Evolutionary conservation across 2,888 invertebrate species (phyloP).

Genomic region (Leptinotarsa juncta): DNA sequence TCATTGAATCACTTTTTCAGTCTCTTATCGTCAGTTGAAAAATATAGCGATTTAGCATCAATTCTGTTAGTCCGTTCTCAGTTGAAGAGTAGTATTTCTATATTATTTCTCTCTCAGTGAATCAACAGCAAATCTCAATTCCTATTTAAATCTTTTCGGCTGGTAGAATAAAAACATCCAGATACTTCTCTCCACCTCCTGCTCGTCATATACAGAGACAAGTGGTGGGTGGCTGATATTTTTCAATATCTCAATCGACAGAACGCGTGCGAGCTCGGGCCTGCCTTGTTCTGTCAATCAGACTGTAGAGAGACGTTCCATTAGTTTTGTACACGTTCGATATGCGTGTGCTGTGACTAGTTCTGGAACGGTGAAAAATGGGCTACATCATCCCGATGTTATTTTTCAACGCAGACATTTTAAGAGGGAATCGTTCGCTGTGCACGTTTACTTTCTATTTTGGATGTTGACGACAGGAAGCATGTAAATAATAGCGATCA

Average conservation of each 20-base stretch:
- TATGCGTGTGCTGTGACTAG: not conserved
- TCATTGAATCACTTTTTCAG: no score
- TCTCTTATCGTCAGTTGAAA: no score
- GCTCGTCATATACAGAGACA: not conserved
- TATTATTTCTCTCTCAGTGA: no score
- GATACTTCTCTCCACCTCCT: no score
- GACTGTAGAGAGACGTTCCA: not conserved
- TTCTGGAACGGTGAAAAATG: conserved; percentile 4
- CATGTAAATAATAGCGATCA: conserved; percentile 4
- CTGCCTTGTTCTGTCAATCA: conserved; percentile 4
- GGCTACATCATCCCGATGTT: not conserved
- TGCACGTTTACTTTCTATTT: conserved; percentile 4
- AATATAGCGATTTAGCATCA: no score
- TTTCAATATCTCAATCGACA: not conserved
- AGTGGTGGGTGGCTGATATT: not conserved
- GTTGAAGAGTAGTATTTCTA: no score
- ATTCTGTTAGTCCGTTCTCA: no score
- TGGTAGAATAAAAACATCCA: no score
- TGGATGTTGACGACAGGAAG: not conserved
- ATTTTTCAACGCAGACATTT: conserved; percentile 1
- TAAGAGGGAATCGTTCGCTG: not conserved
- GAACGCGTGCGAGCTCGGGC: not conserved
- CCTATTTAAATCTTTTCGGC: no score
- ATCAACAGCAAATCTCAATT: no score
- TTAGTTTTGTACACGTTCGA: not conserved